Evolutionary conservation across 2,888 invertebrate genomes (phyloP).

Genomic region (Nemoura dubitans): DNA sequence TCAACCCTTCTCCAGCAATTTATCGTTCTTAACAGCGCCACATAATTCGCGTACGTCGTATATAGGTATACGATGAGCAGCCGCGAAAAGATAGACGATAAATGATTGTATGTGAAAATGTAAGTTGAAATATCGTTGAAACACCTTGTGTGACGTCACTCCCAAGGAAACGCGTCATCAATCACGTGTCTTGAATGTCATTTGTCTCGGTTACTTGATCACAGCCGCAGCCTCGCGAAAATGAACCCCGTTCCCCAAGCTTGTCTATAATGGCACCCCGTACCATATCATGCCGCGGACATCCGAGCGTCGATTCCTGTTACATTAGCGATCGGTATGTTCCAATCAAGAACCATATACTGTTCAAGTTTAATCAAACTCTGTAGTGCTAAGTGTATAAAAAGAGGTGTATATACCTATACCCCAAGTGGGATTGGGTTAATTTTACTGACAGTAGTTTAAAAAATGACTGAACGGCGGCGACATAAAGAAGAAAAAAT

Average conservation of each 20-base stretch:
- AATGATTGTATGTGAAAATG: neutral
- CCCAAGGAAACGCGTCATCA: conserved; percentile 35
- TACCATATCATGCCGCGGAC: neutral
- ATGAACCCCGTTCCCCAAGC: neutral
- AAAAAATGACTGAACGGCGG: neutral
- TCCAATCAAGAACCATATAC: neutral
- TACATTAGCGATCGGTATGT: neutral
- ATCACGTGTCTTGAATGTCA: conserved; percentile 46
- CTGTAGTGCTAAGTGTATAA: neutral
- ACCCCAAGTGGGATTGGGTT: neutral
- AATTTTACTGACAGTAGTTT: neutral
- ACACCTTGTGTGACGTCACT: conserved; percentile 19
- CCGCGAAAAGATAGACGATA: neutral
- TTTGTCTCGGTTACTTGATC: conserved; percentile 47
- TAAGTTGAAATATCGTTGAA: conserved; percentile 22
- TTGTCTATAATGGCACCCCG: neutral
- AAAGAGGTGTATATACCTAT: neutral
- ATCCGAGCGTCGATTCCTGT: neutral
- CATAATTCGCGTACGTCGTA: neutral
- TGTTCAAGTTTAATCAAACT: neutral
- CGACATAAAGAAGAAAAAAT: neutral
- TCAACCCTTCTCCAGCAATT: neutral
- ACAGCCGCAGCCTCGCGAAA: conserved; percentile 36
- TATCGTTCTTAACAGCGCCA: neutral
- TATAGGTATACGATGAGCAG: neutral